phyloP scores from a whole-genome alignment of 2,113 vertebrate species.

The Ploceus nigricollis region DNA sequence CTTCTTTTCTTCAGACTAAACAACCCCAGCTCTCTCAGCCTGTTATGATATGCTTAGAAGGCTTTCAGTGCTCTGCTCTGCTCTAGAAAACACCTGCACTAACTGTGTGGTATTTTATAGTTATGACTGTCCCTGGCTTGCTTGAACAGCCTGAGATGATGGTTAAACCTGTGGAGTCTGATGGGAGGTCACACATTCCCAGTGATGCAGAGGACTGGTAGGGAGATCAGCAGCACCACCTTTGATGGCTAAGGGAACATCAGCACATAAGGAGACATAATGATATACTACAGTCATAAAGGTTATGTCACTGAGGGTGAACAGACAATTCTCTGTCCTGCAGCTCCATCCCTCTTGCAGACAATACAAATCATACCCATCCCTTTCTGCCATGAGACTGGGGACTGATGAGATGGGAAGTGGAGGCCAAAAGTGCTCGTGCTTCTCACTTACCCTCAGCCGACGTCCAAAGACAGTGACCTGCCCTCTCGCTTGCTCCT shows the following conservation, averaged over 20 bases:
- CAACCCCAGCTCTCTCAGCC: background rate
- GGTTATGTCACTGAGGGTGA: background rate
- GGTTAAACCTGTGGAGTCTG: background rate
- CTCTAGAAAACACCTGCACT: background rate
- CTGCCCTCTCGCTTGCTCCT: constrained; percentile 93
- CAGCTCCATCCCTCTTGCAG: background rate
- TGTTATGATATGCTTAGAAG: background rate
- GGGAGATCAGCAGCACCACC: background rate
- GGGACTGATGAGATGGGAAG: background rate
- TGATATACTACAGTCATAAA: background rate
- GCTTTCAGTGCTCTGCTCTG: background rate
- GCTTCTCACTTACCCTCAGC: constrained; percentile 82
- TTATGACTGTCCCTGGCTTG: background rate
- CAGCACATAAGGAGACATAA: background rate
- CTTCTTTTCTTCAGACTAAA: background rate
- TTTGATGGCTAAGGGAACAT: background rate
- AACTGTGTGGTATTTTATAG: background rate
- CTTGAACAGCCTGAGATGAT: background rate
- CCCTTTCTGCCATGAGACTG: background rate
- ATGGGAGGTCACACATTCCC: accelerated
- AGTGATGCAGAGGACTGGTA: background rate
- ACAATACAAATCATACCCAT: background rate
- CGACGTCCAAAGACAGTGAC: constrained; percentile 95
- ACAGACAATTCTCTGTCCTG: background rate
- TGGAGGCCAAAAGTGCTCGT: background rate